phyloP scores from a whole-genome alignment of 1,140 invertebrate species.

The Drosophila santomea region DNA sequence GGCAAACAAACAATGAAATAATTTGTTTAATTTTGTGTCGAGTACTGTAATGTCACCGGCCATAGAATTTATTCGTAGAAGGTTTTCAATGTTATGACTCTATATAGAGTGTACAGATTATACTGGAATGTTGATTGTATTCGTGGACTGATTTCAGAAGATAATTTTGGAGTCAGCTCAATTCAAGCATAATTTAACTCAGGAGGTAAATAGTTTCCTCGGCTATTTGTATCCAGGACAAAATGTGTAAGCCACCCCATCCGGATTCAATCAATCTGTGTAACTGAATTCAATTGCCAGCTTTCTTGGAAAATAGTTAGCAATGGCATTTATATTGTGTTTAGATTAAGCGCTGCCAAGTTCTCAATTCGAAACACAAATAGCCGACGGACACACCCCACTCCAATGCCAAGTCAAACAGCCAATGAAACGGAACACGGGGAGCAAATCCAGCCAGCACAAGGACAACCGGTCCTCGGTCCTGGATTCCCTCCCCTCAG shows the following conservation, averaged over 20 bases:
- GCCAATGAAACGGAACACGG: conserved; percentile 68
- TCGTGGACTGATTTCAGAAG: too few species aligned
- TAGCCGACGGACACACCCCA: conserved; percentile 31
- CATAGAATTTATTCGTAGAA: too few species aligned
- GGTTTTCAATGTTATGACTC: too few species aligned
- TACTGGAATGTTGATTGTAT: too few species aligned
- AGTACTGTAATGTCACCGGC: too few species aligned
- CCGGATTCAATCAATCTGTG: conserved; percentile 3
- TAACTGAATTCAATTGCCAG: conserved; percentile 11
- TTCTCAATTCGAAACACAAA: conserved; percentile 69
- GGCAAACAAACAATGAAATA: too few species aligned
- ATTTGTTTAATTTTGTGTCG: too few species aligned
- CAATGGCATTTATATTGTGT: conserved; percentile 53
- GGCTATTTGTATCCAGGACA: background rate
- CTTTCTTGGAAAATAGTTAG: conserved; percentile 7
- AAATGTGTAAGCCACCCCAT: background rate
- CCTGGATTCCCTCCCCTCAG: conserved; percentile 18
- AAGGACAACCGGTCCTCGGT: conserved; percentile 30
- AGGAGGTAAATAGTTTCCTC: background rate
- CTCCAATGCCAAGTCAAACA: conserved; percentile 16
- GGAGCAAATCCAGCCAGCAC: conserved; percentile 24
- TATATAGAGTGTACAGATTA: too few species aligned
- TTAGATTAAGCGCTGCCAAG: conserved; percentile 48
- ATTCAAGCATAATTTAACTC: background rate
- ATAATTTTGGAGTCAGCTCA: background rate